Percentiles rank a stretch among this genome's conserved stretches.
These are phyloP conservation scores for Catharus fuscescens DNA, from an alignment of 2,113 vertebrate species.

Conservation along the genomic window DNA sequence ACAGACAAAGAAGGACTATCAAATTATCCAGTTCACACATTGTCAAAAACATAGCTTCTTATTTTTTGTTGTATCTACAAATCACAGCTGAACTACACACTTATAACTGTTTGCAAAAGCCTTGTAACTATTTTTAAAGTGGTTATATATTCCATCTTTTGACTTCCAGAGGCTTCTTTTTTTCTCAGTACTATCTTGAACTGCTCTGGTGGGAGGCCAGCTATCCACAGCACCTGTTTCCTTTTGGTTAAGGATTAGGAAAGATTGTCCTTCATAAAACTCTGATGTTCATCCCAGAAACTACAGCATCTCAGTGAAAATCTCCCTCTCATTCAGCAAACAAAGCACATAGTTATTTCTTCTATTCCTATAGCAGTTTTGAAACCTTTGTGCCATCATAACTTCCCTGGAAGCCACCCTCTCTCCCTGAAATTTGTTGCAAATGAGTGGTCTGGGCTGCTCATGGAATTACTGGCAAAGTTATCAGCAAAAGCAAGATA, in stretches of 20 bases:
- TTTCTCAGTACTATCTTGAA: neutral
- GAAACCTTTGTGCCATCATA: neutral
- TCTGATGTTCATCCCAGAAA: neutral
- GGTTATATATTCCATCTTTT: neutral
- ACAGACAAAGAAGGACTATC: neutral
- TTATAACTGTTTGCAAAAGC: neutral
- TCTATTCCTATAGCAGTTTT: neutral
- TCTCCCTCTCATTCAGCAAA: neutral
- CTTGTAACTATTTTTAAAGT: neutral
- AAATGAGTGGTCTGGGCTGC: neutral
- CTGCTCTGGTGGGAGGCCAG: neutral
- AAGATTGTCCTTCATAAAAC: neutral
- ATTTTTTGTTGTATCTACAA: neutral
- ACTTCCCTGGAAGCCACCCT: neutral
- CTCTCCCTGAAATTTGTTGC: neutral
- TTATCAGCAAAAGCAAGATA: neutral
- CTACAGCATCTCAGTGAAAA: neutral
- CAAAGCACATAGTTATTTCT: neutral
- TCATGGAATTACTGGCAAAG: neutral
- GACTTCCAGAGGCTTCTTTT: neutral
- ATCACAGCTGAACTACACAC: neutral
- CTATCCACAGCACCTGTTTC: neutral
- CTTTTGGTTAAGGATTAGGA: neutral
- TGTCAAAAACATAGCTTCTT: neutral
- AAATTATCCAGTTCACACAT: neutral